Percentiles rank a stretch among this genome's conserved stretches.
Conservation (phyloP, 2,113 vertebrate genomes). For the Rhynchopsitta pachyrhyncha region DNA sequence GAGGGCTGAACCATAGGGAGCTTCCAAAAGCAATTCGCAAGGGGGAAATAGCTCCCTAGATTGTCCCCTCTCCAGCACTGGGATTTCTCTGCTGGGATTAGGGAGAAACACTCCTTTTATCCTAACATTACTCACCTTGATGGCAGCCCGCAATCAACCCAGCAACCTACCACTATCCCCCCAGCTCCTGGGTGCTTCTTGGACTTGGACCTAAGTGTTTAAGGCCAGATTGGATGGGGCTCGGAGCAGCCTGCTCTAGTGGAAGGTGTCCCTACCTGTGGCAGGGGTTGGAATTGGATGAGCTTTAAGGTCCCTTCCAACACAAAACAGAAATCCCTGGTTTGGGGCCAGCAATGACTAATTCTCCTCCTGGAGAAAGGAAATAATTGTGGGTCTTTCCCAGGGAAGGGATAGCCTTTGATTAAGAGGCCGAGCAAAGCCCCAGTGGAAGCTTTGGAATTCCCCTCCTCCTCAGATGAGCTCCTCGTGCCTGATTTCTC, state of each 20-base stretch:
- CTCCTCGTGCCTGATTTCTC: neutral
- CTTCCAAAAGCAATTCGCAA: neutral
- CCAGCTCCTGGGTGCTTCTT: neutral
- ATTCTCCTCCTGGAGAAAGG: neutral
- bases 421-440: neutral
- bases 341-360: neutral
- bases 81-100: neutral
- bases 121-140: accelerated
- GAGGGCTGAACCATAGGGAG: neutral
- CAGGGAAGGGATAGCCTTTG: neutral
- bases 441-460: neutral
- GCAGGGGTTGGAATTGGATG: neutral
- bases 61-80: neutral
- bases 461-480: neutral
- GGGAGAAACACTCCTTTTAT: neutral
- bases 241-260: neutral
- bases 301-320: neutral
- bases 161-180: accelerated
- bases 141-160: accelerated
- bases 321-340: neutral
- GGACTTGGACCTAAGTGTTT: neutral
- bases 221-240: neutral
- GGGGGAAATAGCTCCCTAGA: neutral
- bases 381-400: neutral
- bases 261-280: neutral